Percentiles rank a stretch among this genome's conserved stretches.
Conservation (phyloP, 2,797 vertebrate species). For the Enteromius anoplus region DNA sequence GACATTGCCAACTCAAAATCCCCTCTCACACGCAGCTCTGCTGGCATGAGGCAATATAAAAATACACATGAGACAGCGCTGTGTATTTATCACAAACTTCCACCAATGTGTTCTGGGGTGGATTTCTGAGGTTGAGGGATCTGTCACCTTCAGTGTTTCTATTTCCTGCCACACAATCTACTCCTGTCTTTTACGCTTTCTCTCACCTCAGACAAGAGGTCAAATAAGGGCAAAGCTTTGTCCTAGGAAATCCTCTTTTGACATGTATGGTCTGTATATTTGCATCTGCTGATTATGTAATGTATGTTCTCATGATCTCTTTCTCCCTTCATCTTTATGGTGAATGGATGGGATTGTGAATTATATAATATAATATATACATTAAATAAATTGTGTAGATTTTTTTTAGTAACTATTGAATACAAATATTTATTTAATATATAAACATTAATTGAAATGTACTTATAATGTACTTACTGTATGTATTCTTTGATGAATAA, state of each 20-base stretch:
- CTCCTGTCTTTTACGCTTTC: background rate
- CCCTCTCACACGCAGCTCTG: conserved; percentile 33
- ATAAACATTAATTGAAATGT: background rate
- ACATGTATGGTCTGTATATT: background rate
- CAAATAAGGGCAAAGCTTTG: background rate
- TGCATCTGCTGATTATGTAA: background rate
- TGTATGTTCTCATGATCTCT: background rate
- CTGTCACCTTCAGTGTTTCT: conserved; percentile 6
- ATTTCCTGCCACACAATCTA: conserved; percentile 29
- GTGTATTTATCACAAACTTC: background rate
- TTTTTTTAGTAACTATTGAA: background rate
- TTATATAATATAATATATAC: background rate
- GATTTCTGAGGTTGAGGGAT: conserved; percentile 38
- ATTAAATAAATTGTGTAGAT: background rate
- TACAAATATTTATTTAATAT: background rate
- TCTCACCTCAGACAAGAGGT: background rate
- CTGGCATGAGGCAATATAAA: conserved; percentile 19
- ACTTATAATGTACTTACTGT: too few relatives aligned
- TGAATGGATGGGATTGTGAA: background rate
- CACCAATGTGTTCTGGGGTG: conserved; percentile 7
- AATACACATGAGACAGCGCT: conserved; percentile 22
- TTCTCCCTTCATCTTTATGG: background rate
- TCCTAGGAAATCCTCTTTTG: background rate
- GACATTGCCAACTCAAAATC: conserved; percentile 52
- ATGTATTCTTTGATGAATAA: background rate